Conservation (phyloP, 2,797 vertebrate species). For the Sardinella longiceps region DNA sequence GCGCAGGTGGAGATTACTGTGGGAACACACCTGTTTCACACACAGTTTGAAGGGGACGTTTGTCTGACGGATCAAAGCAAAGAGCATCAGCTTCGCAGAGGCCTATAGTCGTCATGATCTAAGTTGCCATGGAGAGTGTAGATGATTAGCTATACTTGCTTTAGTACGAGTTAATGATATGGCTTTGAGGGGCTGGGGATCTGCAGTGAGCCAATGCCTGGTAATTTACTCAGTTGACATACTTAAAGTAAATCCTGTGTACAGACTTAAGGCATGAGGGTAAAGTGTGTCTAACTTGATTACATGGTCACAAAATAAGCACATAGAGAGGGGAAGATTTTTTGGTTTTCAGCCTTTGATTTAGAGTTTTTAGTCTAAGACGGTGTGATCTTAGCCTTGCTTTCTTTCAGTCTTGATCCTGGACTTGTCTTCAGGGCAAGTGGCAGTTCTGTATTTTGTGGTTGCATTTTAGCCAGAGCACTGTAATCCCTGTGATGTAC, state of each 20-base stretch:
- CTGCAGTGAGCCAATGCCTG: background rate
- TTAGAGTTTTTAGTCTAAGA: background rate
- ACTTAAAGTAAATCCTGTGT: background rate
- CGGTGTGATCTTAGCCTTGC: background rate
- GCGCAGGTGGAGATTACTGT: background rate
- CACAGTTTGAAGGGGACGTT: background rate
- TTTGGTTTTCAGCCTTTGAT: too few relatives aligned
- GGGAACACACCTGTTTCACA: background rate
- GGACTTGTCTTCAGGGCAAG: background rate
- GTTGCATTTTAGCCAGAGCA: background rate
- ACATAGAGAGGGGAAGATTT: background rate
- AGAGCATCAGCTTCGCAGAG: background rate
- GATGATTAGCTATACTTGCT: background rate
- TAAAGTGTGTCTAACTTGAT: background rate
- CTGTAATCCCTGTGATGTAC: background rate
- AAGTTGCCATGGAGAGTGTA: background rate
- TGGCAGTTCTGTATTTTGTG: too few relatives aligned
- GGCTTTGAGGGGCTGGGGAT: background rate
- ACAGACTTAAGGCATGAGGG: background rate
- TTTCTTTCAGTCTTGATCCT: background rate
- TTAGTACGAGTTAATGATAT: background rate
- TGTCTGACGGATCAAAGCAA: constrained; percentile 4
- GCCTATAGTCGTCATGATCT: background rate
- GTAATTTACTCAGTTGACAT: background rate
- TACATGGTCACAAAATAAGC: background rate